Evolutionary conservation across 2,113 vertebrate species (phyloP), one percentile per base, ranked within the genome.

Genomic region (Bubalus kerabau): DNA sequence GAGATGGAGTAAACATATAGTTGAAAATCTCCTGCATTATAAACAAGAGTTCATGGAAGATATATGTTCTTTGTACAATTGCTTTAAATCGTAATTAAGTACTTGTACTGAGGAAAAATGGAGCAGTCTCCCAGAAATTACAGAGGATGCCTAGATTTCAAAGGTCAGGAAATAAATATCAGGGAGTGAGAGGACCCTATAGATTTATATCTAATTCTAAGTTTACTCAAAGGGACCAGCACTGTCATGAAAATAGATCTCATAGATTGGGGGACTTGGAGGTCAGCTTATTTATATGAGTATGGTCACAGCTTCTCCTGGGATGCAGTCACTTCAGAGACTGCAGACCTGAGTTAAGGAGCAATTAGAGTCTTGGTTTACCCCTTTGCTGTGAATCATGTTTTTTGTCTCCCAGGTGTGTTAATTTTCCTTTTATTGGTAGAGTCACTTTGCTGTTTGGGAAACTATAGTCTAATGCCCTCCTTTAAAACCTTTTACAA

Each of bases 341-440:
- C 36, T n/a, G 7, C 17, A 40, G 36, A 85, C 60, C 30, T 91
- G 36, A n/a, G 43, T 83, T 43, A n/a, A 24, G 40, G 36, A 82
- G n/a, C 43, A 97, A 89, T 97, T 97, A 95, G 78, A 23, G 76
- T 71, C 71, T 80, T 84, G 23, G 9, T 80, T 91, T 57, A 16
- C 1, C 60, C 21, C 26, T 85, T 6, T n/a, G 83, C 14, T 78
- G 15, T 7, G 52, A 85, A 83, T 82, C 71, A 26, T 32, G 30
- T 48, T 28, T 85, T 80, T 81, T 94, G 43, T 32, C 24, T 94
- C 67, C 21, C 46, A 57, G 6, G 28, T 83, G 60, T 74, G 19
- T 26, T 82, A 57, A 52, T 87, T 91, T 88, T 56, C 36, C 30
- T 86, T 88, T 52, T 32, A 54, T n/a, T n/a, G 60, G 50, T 30